Percentiles rank a stretch among this genome's conserved stretches.
Evolutionary conservation across 2,797 vertebrate species (phyloP).

Genomic region (Tarsius wallacei): DNA sequence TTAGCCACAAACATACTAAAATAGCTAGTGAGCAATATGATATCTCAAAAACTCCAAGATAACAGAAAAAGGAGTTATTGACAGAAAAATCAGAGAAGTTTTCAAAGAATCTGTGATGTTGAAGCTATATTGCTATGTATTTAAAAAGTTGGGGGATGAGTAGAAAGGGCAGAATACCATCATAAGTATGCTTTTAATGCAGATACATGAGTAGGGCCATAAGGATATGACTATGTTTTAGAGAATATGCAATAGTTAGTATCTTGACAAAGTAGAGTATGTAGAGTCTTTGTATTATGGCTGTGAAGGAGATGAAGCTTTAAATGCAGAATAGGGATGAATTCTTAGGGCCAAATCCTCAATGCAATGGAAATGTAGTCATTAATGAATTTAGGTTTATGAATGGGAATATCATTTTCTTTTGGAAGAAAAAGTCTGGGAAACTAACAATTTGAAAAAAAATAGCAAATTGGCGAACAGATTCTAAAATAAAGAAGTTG

Average conservation of each 20-base stretch:
- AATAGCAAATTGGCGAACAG: neutral
- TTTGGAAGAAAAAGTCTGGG: neutral
- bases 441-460: neutral
- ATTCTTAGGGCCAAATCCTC: neutral
- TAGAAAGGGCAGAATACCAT: neutral
- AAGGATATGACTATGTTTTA: neutral
- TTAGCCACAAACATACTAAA: neutral
- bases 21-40: neutral
- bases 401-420: neutral
- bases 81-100: neutral
- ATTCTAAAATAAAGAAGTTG: constrained; percentile 7
- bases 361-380: neutral
- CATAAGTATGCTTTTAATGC: neutral
- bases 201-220: neutral
- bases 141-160: neutral
- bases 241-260: neutral
- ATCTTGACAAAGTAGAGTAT: neutral
- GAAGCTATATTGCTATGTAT: no score
- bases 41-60: neutral
- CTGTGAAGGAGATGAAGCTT: neutral
- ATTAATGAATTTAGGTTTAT: neutral
- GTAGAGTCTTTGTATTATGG: neutral
- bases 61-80: neutral
- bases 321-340: neutral
- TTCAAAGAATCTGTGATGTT: neutral